These are phyloP conservation scores for Willowsia nigromaculata DNA, from an alignment of 2,888 invertebrate species.

Conservation along the genomic window DNA sequence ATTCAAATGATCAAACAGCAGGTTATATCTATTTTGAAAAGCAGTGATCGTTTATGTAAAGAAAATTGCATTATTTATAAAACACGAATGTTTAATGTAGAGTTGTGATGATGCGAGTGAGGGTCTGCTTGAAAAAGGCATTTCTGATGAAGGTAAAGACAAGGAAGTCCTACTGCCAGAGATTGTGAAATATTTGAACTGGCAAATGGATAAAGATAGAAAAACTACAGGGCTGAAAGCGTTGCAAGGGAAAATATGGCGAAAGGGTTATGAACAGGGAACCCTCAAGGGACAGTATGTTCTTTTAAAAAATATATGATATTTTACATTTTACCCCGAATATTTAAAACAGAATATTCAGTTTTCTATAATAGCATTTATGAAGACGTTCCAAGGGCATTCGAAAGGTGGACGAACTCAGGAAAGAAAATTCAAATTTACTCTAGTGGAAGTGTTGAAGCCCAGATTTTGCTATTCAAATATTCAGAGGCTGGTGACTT, in stretches of 20 bases:
- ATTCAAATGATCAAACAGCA: conserved; percentile 85
- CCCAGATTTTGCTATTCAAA: conserved; percentile 92
- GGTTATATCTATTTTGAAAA: too few relatives aligned
- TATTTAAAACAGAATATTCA: too few relatives aligned
- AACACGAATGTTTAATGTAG: too few relatives aligned
- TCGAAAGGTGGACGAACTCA: conserved; percentile 86
- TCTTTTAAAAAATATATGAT: too few relatives aligned
- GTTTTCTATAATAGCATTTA: conserved; percentile 85
- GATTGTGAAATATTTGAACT: conserved; percentile 85
- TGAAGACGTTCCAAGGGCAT: conserved; percentile 89
- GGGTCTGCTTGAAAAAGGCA: conserved; percentile 80
- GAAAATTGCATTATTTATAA: too few relatives aligned
- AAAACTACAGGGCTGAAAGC: conserved; percentile 90
- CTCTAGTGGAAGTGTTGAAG: conserved; percentile 94
- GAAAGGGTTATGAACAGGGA: conserved; percentile 89
- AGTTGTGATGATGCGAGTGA: conserved; percentile 84
- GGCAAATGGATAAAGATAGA: conserved; percentile 90
- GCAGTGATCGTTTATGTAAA: too few relatives aligned
- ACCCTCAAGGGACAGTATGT: conserved; percentile 94
- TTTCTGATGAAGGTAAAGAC: conserved; percentile 54
- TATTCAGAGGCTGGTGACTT: conserved; percentile 90
- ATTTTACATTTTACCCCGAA: too few relatives aligned
- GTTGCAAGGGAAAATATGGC: conserved; percentile 95
- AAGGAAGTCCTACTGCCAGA: conserved; percentile 79
- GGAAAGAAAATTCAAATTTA: conserved; percentile 90